Evolutionary conservation across 1,140 invertebrate species (phyloP), one percentile per base, ranked within the genome.

Genomic region (Paralvinella palmiformis): DNA sequence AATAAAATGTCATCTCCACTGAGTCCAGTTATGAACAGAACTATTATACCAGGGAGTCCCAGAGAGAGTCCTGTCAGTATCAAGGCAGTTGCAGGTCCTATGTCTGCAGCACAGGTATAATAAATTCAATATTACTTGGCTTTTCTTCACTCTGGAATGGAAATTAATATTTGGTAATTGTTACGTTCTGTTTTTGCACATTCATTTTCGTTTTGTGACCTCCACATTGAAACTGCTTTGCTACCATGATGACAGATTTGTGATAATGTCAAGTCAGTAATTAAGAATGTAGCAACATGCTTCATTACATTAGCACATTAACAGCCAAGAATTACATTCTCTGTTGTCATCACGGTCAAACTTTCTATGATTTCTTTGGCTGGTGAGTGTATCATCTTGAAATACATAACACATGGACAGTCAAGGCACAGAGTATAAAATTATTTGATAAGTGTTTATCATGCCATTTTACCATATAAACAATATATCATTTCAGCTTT

Each of bases 11-110:
- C 62, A 15, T 7, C 24, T 27, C 50, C 10, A 10, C 50, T 27
- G 27, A 15, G 27, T 7, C 27, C 7, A 10, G 15, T 27, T 15
- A 10, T 27, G 50, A 10, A 22, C 13, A 7, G 13, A 17, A n/a
- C 58, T 15, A 36, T 20, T 3, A 33, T n/a, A n/a, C 41, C 20
- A 32, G 50, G 61, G 32, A 68, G 62, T 44, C 69, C 72, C 15
- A 72, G 56, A 45, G 67, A 75, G 48, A 64, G 69, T 29, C 61
- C 62, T 1, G 58, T 89, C 55, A 87, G 88, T 79, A 88, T 94
- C 64, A 85, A 85, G 69, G 91, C 91, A 3, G 87, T 88, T 79
- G 91, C 90, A 22, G 91, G 91, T 13, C 91, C 91, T 33, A 93
- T 93, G 91, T 84, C 85, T 7, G 85, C 87, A 64, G 79, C 84